These are phyloP conservation scores for Calidris pugnax DNA, from an alignment of 2,113 vertebrate species.

Conservation along the genomic window DNA sequence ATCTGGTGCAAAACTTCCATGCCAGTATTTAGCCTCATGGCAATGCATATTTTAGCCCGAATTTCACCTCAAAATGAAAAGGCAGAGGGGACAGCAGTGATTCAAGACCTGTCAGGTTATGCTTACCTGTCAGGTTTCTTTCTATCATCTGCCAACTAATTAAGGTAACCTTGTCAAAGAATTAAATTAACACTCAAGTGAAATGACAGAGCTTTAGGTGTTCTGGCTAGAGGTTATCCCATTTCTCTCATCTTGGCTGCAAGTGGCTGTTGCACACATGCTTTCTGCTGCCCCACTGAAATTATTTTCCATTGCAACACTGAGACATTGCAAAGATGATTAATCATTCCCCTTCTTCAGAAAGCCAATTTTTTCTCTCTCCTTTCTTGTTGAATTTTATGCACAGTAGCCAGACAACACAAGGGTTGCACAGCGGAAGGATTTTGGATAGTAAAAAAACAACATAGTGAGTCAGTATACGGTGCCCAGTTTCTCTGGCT, in stretches of 20 bases:
- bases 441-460: not conserved
- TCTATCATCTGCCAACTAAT: slow-evolving; percentile 48
- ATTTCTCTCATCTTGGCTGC: not conserved
- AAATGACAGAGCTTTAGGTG: not conserved
- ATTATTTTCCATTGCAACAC: not conserved
- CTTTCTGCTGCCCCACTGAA: not conserved
- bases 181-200: slow-evolving; percentile 24
- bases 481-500: not conserved
- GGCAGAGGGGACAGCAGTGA: not conserved
- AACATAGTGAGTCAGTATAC: not conserved
- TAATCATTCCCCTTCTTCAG: not conserved
- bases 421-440: not conserved
- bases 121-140: slow-evolving; percentile 6
- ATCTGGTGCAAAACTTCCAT: not conserved
- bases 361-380: not conserved
- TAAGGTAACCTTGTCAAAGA: slow-evolving; percentile 38
- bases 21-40: not conserved
- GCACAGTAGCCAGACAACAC: not conserved
- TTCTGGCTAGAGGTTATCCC: not conserved
- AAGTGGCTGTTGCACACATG: not conserved
- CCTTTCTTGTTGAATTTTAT: not conserved
- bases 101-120: slow-evolving; percentile 3
- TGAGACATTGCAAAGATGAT: not conserved
- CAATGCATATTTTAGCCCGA: not conserved
- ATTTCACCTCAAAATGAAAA: not conserved